Evolutionary conservation across 1,140 invertebrate genomes (phyloP).

Genomic region (Bemisia tabaci): DNA sequence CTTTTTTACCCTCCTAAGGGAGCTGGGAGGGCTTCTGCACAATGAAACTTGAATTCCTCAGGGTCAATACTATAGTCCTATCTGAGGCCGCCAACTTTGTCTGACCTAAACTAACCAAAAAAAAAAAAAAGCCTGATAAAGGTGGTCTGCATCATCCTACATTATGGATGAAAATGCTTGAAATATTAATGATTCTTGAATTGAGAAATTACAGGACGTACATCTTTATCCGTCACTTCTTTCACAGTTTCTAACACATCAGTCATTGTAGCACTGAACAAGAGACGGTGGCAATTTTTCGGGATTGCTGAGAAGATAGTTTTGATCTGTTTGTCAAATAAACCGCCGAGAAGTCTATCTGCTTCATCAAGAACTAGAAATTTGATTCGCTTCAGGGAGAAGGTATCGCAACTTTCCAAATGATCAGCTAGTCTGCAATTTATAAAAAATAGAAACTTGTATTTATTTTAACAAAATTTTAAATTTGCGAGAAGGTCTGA

Average conservation of each 20-base stretch:
- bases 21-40: no score
- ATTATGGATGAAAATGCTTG: no score
- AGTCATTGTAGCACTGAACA: slow-evolving; percentile 95
- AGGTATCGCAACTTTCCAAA: slow-evolving; percentile 67
- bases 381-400: slow-evolving; percentile 62
- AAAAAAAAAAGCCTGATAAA: no score
- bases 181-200: no score
- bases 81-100: no score
- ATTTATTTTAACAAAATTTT: slow-evolving; percentile 4
- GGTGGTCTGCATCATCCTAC: no score
- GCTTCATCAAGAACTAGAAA: slow-evolving; percentile 89
- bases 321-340: slow-evolving; percentile 65
- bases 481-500: no score
- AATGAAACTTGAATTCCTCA: no score
- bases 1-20: no score
- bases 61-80: no score
- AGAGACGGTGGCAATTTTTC: slow-evolving; percentile 62
- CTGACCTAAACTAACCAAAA: no score
- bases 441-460: slow-evolving; percentile 11
- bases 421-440: slow-evolving; percentile 58
- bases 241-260: slow-evolving; percentile 62
- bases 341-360: slow-evolving; percentile 68
- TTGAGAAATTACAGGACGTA: slow-evolving; percentile 1
- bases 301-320: slow-evolving; percentile 72
- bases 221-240: slow-evolving; percentile 26